These are phyloP conservation scores for Onychomys arenicola DNA, from an alignment of 2,797 vertebrate species.

Conservation along the genomic window DNA sequence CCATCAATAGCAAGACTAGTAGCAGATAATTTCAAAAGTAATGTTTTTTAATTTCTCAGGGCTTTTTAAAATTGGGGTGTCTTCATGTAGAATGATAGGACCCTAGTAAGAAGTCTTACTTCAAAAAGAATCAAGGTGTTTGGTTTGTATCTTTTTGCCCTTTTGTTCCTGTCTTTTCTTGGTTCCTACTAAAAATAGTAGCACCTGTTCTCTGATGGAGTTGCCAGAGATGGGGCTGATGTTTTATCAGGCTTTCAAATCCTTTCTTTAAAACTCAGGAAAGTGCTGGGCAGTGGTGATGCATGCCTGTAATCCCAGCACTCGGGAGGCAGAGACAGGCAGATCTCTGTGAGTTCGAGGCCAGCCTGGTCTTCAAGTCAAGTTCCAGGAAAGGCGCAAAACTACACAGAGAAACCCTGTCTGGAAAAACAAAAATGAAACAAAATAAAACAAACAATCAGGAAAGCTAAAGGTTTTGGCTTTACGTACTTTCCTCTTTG, in stretches of 20 bases:
- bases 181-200: slow-evolving; percentile 25
- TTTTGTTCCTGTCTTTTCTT: neutral
- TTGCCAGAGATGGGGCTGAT: slow-evolving; percentile 32
- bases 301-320: too few relatives aligned
- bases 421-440: too few relatives aligned
- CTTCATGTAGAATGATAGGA: slow-evolving; percentile 22
- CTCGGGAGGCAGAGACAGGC: too few relatives aligned
- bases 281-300: too few relatives aligned
- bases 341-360: too few relatives aligned
- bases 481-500: neutral
- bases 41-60: slow-evolving; percentile 35
- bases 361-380: too few relatives aligned
- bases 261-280: slow-evolving; percentile 38
- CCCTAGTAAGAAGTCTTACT: neutral
- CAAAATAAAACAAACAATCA: too few relatives aligned
- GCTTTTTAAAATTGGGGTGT: neutral
- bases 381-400: too few relatives aligned
- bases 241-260: slow-evolving; percentile 29
- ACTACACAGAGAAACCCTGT: too few relatives aligned
- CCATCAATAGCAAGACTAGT: neutral
- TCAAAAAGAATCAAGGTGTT: neutral
- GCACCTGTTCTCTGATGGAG: neutral
- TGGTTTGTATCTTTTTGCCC: neutral
- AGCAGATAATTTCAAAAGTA: slow-evolving; percentile 49
- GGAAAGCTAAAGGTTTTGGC: neutral